Conservation (phyloP, 2,888 invertebrate species). For the Steinernema hermaphroditum region DNA sequence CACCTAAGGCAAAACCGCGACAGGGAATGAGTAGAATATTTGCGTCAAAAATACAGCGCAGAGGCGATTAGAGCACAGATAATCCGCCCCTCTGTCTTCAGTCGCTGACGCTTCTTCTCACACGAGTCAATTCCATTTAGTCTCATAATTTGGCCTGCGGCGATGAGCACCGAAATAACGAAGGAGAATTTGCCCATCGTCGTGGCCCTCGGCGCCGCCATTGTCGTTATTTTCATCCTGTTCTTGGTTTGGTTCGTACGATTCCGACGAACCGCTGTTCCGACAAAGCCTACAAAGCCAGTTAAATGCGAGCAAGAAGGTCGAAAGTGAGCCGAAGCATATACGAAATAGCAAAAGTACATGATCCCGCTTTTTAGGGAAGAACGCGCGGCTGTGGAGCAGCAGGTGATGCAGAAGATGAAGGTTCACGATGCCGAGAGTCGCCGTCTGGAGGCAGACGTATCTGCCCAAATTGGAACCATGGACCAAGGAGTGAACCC, state of each 20-base stretch:
- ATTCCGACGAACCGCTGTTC: neutral
- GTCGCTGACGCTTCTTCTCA: neutral
- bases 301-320: neutral
- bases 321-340: neutral
- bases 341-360: neutral
- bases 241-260: neutral
- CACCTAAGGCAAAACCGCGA: neutral
- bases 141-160: constrained; percentile 4
- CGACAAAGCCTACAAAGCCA: neutral
- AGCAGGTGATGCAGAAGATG: neutral
- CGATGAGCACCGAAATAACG: constrained; percentile 23
- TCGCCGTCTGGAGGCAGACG: neutral
- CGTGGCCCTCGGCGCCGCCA: constrained; percentile 6
- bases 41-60: constrained; percentile 12
- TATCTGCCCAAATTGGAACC: neutral
- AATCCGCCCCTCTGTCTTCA: neutral
- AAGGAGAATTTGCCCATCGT: constrained; percentile 5
- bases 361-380: neutral
- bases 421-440: neutral
- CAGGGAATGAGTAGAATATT: neutral
- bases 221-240: neutral
- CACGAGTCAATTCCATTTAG: constrained; percentile 7
- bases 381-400: neutral
- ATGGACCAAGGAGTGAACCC: constrained; percentile 13
- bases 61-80: constrained; percentile 11